A percentile compares a stretch with the other conserved stretches of the same genome.
phyloP scores from a whole-genome alignment of 2,888 invertebrate genomes.

The Eupsilia transversa region DNA sequence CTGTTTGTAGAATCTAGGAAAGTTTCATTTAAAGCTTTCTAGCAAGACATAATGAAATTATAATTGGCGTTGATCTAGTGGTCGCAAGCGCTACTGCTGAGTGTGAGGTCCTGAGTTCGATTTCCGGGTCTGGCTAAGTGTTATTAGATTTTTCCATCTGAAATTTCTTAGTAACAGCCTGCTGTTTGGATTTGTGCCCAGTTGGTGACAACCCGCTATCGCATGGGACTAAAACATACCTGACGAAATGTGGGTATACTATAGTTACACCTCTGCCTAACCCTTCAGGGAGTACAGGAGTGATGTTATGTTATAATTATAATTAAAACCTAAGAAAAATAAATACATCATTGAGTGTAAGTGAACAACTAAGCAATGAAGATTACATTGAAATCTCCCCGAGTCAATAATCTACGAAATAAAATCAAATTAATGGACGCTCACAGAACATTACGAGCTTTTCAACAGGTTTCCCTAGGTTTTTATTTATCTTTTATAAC shows the following conservation, averaged over 20 bases:
- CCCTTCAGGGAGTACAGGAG: neutral
- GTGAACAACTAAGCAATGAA: neutral
- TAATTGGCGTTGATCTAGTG: neutral
- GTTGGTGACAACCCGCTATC: neutral
- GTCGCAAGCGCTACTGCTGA: neutral
- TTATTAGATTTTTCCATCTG: neutral
- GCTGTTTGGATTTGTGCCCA: neutral
- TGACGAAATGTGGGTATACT: neutral
- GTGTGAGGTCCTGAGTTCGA: neutral
- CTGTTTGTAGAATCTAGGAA: neutral
- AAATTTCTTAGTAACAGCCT: neutral
- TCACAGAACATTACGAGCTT: constrained; percentile 5
- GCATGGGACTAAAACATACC: neutral
- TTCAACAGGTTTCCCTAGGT: neutral
- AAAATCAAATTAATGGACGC: constrained; percentile 1
- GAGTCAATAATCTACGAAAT: neutral
- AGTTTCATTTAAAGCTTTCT: neutral
- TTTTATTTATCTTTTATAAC: constrained; percentile 11
- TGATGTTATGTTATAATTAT: neutral
- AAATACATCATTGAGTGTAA: neutral
- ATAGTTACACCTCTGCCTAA: neutral
- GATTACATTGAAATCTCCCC: neutral
- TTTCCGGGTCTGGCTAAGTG: neutral
- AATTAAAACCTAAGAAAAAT: neutral
- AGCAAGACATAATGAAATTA: neutral